Percentiles rank a stretch among this genome's conserved stretches.
Conservation (phyloP, 2,113 vertebrate species). For the Xiphophorus hellerii region DNA sequence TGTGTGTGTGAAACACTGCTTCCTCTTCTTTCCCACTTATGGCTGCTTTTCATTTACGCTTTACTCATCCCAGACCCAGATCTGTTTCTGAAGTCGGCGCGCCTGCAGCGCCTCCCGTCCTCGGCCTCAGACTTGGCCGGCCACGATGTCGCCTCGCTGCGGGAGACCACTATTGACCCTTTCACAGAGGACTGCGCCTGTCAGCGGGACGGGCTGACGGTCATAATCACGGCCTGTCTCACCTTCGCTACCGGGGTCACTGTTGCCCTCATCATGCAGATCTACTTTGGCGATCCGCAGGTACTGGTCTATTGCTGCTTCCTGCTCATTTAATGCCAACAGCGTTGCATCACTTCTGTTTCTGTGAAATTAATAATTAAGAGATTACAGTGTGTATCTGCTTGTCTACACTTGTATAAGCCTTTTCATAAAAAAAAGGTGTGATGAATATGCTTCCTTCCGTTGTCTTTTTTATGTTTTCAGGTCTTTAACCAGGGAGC, state of each 20-base stretch:
- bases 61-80: conserved; percentile 86
- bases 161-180: conserved; percentile 92
- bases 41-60: neutral
- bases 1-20: neutral
- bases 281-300: conserved; percentile 97
- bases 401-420: neutral
- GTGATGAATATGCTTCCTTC: neutral
- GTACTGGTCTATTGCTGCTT: conserved; percentile 61
- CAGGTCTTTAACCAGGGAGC: conserved; percentile 92
- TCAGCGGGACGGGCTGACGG: conserved; percentile 90
- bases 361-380: conserved; percentile 10
- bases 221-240: conserved; percentile 96
- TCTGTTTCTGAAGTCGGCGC: conserved; percentile 90
- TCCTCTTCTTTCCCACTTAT: neutral
- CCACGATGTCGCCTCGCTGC: conserved; percentile 86
- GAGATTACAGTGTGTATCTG: neutral
- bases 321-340: neutral
- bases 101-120: conserved; percentile 94
- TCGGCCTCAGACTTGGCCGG: conserved; percentile 94
- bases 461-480: neutral
- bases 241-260: conserved; percentile 95
- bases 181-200: conserved; percentile 92
- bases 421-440: neutral
- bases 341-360: neutral
- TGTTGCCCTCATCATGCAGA: conserved; percentile 95